Evolutionary conservation across 2,797 vertebrate species (phyloP), one percentile per base, ranked within the genome.

Genomic region (Gadopsis bispinosus): DNA sequence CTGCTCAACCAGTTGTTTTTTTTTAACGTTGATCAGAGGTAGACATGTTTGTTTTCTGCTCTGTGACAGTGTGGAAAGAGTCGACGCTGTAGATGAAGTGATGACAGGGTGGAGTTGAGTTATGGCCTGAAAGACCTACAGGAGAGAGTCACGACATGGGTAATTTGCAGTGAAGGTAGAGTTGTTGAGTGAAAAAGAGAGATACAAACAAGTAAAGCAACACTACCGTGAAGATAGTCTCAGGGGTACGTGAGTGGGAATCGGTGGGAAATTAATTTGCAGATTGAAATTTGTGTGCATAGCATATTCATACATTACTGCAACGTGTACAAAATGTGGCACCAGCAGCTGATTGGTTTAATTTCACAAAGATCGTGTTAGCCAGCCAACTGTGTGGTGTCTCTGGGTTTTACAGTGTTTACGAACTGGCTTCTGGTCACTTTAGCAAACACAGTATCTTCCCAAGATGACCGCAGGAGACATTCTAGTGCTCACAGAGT

Each of bases 91-190:
- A 55, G 84, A 88, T 86, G 79, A 88, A 66, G 84, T 89, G 90
- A 83, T 43, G 89, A 94, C 87, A 85, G 67, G 4, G 12, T 37
- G 53, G 20, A 22, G 73, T 48, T 87, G 81, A 89, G 47, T 65
- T 83, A 84, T 14, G 8, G 35, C 69, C 71, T 86, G 72, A 89
- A 83, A 87, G 86, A 83, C 78, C 65, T 4, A 45, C 7, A 47
- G 55, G 60, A 63, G 60, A 74, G 50, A 77, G 66, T 43, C 43
- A 66, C 73, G 81, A 75, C 78, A 91, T 60, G 90, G 91, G 39
- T 77, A 85, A 92, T 94, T 93, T 88, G 85, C 80, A 76, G 69
- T 75, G 76, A 91, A 89, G 51, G 82, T 29, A 56, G 50, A 81
- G 60, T 50, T 81, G 90, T 51, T 69, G 89, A 92, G 83, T 86